Evolutionary conservation across 2,888 invertebrate species (phyloP).

Genomic region (Cephus pulcher): DNA sequence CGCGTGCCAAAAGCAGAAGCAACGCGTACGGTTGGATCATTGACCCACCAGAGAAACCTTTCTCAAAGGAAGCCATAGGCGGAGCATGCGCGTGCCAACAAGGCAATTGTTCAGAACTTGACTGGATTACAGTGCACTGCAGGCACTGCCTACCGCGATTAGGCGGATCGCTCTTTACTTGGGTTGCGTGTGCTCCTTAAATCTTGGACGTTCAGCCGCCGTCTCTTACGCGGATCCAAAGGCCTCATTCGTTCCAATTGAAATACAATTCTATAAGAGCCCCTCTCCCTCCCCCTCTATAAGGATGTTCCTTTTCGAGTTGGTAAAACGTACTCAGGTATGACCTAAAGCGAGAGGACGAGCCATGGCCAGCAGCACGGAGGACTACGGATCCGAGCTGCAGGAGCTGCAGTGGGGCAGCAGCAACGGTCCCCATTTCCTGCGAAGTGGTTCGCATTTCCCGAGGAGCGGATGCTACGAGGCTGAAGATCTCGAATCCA

Average conservation of each 20-base stretch:
- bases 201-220: no score
- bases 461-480: conserved; percentile 68
- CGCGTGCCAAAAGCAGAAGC: conserved; percentile 5
- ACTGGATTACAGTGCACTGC: background rate
- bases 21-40: conserved; percentile 28
- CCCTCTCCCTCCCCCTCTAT: no score
- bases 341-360: conserved; percentile 5
- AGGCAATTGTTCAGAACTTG: conserved; percentile 10
- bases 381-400: conserved; percentile 64
- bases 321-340: no score
- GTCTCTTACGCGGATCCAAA: no score
- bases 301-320: no score
- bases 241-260: no score
- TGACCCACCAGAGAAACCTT: conserved; percentile 29
- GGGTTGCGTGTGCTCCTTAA: no score
- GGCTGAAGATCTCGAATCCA: conserved; percentile 62
- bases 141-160: background rate
- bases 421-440: conserved; percentile 53
- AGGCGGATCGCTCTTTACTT: background rate
- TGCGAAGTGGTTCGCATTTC: conserved; percentile 51
- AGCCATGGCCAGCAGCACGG: conserved; percentile 63
- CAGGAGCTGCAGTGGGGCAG: conserved; percentile 64
- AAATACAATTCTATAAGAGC: no score
- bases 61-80: conserved; percentile 30
- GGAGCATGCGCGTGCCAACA: conserved; percentile 4